Base-by-base conservation (phyloP, 2,888 invertebrate genomes). In the Trachelus tabidus region DNA sequence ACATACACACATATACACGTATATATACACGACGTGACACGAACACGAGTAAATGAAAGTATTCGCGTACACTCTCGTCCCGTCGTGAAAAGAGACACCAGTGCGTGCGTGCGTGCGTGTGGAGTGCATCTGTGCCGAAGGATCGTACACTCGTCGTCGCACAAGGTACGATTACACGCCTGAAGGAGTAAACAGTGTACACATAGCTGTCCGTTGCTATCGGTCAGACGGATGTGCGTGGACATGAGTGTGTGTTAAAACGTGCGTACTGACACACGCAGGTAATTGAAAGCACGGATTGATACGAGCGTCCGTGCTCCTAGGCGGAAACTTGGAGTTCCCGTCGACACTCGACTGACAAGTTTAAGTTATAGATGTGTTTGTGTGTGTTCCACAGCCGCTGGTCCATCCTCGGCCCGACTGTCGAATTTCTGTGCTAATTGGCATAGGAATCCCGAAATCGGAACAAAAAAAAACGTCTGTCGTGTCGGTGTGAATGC, bases 1-100 rank as follows among this genome's bases (percentile, higher is more conserved):
- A 15, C 40, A 40, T 15, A 40, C 40, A 79, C 80, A 76, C 79
- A 78, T 75, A 76, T 77, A 81, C 81, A 77, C 73, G 74, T 68
- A 81, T 76, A 76, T 69, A 79, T 68, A 76, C 71, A 73, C 68
- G 68, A 12, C 37, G 15, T 35, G 15, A 71, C n/a, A 76, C 68
- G 35, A n/a, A 76, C 56, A 31, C 35, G 69, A 40, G 68, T 56
- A 76, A 40, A 68, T 34, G 23, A 40, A 79, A 75, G 34, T 34
- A 68, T 11, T 31, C 68, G 69, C 76, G 69, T 74, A 75, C 73
- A 6, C 40, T 40, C 6, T 15, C 40, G 40, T 40, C 15, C 40
- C 40, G 40, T 4, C 40, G 40, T 40, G 40, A 40, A 40, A 40
- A 40, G 4, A 40, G 40, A 40, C 40, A 40, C 15, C 40, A 40